Conservation (phyloP, 2,888 invertebrate species). For the Piscicola geometra region DNA sequence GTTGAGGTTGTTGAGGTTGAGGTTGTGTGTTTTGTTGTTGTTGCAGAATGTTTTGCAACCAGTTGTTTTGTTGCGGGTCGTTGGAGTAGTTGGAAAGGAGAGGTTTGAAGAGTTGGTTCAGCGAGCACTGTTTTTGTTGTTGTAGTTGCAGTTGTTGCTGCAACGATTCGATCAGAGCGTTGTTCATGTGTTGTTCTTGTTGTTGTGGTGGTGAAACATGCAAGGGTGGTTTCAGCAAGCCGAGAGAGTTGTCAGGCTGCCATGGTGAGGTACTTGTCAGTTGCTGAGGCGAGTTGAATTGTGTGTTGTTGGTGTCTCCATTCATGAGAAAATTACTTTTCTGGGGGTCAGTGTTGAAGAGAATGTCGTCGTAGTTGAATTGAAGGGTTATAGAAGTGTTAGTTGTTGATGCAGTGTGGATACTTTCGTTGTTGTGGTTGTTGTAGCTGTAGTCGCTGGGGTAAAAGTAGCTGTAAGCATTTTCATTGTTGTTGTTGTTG, state of each 20-base stretch:
- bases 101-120: background rate
- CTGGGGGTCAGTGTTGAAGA: background rate
- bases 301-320: background rate
- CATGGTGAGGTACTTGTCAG: background rate
- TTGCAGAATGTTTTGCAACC: background rate
- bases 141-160: background rate
- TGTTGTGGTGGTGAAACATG: background rate
- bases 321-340: background rate
- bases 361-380: background rate
- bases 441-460: background rate
- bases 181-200: conserved; percentile 8
- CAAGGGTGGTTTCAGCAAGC: background rate
- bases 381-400: background rate
- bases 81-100: background rate
- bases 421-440: background rate
- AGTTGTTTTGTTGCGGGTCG: conserved; percentile 6
- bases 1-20: background rate
- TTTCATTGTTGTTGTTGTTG: conserved; percentile 3
- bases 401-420: background rate
- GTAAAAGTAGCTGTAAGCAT: too few relatives aligned
- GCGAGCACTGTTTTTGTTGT: background rate
- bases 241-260: background rate
- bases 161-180: background rate
- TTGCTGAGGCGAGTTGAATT: background rate
- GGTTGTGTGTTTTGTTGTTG: background rate